Conservation (phyloP, 2,888 invertebrate genomes). For the Odontocerum albicorne region DNA sequence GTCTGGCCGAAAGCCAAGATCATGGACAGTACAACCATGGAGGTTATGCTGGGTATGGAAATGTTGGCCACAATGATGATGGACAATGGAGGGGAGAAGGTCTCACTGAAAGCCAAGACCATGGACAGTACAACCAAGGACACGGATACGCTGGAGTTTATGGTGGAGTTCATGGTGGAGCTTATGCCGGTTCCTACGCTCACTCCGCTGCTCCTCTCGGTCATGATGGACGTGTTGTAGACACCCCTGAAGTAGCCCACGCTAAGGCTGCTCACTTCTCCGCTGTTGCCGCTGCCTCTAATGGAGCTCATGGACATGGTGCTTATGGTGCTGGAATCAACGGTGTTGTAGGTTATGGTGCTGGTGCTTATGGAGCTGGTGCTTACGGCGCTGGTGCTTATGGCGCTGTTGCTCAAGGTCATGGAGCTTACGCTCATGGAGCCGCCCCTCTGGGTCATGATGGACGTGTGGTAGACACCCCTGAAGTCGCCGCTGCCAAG, state of each 20-base stretch:
- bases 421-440: slow-evolving; percentile 19
- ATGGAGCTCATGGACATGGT: too few species aligned
- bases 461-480: slow-evolving; percentile 57
- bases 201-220: too few species aligned
- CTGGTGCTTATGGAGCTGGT: too few species aligned
- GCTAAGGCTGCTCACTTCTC: slow-evolving; percentile 43
- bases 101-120: slow-evolving; percentile 20
- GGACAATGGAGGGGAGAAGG: slow-evolving; percentile 25
- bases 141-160: slow-evolving; percentile 56
- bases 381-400: too few species aligned
- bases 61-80: slow-evolving; percentile 18
- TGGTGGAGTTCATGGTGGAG: not conserved
- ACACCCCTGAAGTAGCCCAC: slow-evolving; percentile 61
- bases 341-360: too few species aligned
- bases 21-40: slow-evolving; percentile 11
- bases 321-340: too few species aligned
- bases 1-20: slow-evolving; percentile 10
- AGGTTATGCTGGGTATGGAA: not conserved
- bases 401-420: too few species aligned
- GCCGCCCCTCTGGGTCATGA: slow-evolving; percentile 26
- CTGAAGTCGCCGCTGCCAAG: slow-evolving; percentile 66
- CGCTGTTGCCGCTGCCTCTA: slow-evolving; percentile 16
- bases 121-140: slow-evolving; percentile 26
- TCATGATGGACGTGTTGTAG: slow-evolving; percentile 60
- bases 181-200: too few species aligned